Base-by-base conservation (phyloP, 2,888 invertebrate genomes). In the Pseudococcus jackbeardsleyi region DNA sequence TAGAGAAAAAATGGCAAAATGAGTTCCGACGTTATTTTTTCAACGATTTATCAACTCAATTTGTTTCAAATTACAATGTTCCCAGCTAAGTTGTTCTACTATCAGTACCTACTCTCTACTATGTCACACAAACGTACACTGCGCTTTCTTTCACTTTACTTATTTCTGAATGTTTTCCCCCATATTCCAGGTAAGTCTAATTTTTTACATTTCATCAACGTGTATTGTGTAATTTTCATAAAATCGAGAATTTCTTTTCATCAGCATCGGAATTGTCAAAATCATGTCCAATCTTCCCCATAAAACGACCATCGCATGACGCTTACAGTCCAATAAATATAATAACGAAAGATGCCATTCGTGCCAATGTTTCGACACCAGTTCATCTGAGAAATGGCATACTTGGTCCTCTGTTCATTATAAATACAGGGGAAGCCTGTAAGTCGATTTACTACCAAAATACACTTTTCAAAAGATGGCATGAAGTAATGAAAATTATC, bases 301-400 rank as follows among this genome's bases (percentile, higher is more conserved):
- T 5, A 5, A 72, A 12, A 33, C 64, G 22, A 12, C 59, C 59
- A 8, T 19, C 59, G 0, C 17, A 64, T 12, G 33, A 26, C 0
- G 33, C 68, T 15, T 33, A 72, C 26, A 72, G 68, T 26, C 68
- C 68, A 26, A 72, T 72, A 72, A 72, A 72, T 72, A 72, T 72
- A 12, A 72, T 72, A 12, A 72, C 68, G 11, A 72, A 72, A 72
- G 15, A 72, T 72, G 68, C 33, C 12, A 26, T 26, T 1, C 68
- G 0, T 33, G 6, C 12, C 15, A 59, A 59, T 19, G 59, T 59
- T 19, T 72, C 68, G 2, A 72, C 68, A 5, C 26, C 26, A 33
- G 11, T 33, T 2, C 7, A 26, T 33, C 3, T 26, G 2, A 26
- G 6, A 72, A 11, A 15, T 26, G 33, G 33, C 2, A 9, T 26